Base-by-base conservation (phyloP, 2,888 invertebrate species). In the Coecobrya sp. region DNA sequence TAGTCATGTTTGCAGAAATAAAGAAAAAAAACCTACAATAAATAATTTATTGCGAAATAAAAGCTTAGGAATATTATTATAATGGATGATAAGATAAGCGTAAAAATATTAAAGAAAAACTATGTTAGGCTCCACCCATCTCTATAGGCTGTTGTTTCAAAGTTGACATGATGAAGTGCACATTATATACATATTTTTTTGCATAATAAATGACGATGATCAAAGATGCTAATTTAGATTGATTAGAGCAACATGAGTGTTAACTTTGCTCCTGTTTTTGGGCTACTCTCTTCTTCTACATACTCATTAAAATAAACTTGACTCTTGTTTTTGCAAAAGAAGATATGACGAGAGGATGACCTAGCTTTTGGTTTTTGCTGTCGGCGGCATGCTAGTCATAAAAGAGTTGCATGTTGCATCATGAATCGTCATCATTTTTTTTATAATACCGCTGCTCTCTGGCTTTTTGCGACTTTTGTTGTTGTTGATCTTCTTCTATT, bases 191-290 rank as follows among this genome's bases (percentile, higher is more conserved):
- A n/a, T n/a, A n/a, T n/a, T 73, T 73, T 73, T 73, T 73, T 45
- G 73, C 22, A 22, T 36, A 52, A 81, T n/a, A 52, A 52, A 81
- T 52, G 22, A 81, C 55, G 55, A 13, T 55, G 81, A 81, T 81
- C 49, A 81, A 73, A 45, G 73, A 45, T 81, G 59, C 59, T 88
- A 88, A 88, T 88, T 88, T 88, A 81, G 88, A 81, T 88, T 88
- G 79, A 88, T 88, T 79, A 59, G 65, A 59, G 87, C 1, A 59
- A 76, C 1, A 5, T n/a, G 62, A 84, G 84, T 84, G 42, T 42
- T 55, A 30, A 30, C n/a, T 73, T 8, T 73, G 73, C 73, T 73
- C 45, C 73, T 73, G 73, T 73, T 73, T 73, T 22, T 45, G n/a
- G n/a, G 3, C 45, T 36, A 16, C 30, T 42, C 7, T n/a, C 22